Percentiles rank a stretch among this genome's conserved stretches.
These are phyloP conservation scores for Tichodroma muraria DNA, from an alignment of 2,113 vertebrate genomes.

Conservation along the genomic window DNA sequence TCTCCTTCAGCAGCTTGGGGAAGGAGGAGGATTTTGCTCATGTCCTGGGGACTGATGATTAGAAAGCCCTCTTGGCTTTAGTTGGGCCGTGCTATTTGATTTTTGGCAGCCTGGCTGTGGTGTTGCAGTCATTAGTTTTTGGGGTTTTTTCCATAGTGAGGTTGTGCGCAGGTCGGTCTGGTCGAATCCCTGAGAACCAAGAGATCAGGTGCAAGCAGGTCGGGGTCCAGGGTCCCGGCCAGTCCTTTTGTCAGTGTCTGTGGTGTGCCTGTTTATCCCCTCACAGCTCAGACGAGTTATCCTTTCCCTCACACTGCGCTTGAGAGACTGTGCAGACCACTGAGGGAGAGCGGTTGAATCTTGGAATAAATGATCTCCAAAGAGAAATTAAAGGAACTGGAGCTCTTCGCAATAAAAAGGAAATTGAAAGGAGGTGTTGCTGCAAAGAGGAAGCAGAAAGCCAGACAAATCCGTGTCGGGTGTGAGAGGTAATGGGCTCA, in stretches of 20 bases:
- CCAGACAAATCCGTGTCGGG: not conserved
- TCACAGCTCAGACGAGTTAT: not conserved
- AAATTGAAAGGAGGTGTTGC: not conserved
- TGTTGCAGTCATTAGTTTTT: not conserved
- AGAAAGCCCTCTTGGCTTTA: not conserved
- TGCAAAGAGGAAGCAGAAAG: not conserved
- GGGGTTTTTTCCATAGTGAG: not conserved
- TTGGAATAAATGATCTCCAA: not conserved
- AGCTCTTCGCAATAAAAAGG: not conserved
- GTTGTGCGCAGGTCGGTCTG: rapidly evolving
- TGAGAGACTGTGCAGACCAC: not conserved
- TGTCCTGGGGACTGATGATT: not conserved
- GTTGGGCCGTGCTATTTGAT: not conserved
- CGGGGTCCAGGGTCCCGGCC: rapidly evolving
- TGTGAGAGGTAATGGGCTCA: not conserved
- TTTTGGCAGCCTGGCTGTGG: not conserved
- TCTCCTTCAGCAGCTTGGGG: not conserved
- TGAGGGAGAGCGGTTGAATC: not conserved
- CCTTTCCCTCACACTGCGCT: not conserved
- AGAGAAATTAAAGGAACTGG: not conserved
- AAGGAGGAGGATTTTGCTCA: not conserved
- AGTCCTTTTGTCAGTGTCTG: not conserved
- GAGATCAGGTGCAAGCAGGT: not conserved
- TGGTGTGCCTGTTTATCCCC: not conserved
- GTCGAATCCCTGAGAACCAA: not conserved